phyloP scores from a whole-genome alignment of 2,113 vertebrate species.

The Montifringilla adamsi region DNA sequence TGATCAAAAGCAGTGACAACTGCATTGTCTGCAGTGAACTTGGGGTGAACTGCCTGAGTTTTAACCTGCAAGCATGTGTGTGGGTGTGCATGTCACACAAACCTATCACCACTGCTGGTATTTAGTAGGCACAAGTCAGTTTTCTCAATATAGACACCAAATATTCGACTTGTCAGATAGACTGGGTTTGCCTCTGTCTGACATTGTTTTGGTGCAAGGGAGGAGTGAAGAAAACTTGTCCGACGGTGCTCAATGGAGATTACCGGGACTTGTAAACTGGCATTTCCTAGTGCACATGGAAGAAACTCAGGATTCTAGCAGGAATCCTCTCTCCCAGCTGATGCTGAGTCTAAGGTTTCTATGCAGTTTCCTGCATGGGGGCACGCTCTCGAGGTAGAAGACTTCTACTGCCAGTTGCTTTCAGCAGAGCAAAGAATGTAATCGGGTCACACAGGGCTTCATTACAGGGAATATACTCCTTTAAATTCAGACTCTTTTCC shows the following conservation, averaged over 20 bases:
- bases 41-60: not conserved
- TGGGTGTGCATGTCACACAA: not conserved
- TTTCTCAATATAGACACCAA: not conserved
- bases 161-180: not conserved
- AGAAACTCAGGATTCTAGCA: not conserved
- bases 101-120: not conserved
- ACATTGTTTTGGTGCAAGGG: not conserved
- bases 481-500: slow-evolving; percentile 38
- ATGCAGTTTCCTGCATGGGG: not conserved
- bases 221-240: not conserved
- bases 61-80: accelerated
- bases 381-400: not conserved
- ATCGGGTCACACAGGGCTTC: not conserved
- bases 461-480: not conserved
- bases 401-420: not conserved
- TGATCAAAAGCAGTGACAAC: not conserved
- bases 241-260: accelerated
- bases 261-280: not conserved
- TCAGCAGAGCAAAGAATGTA: not conserved
- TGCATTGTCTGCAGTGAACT: not conserved
- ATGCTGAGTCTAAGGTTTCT: not conserved
- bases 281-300: accelerated
- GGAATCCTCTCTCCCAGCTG: not conserved
- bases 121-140: not conserved
- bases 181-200: not conserved